Evolutionary conservation across 2,888 invertebrate species (phyloP), one percentile per base, ranked within the genome.

Genomic region (Aquatica leii): DNA sequence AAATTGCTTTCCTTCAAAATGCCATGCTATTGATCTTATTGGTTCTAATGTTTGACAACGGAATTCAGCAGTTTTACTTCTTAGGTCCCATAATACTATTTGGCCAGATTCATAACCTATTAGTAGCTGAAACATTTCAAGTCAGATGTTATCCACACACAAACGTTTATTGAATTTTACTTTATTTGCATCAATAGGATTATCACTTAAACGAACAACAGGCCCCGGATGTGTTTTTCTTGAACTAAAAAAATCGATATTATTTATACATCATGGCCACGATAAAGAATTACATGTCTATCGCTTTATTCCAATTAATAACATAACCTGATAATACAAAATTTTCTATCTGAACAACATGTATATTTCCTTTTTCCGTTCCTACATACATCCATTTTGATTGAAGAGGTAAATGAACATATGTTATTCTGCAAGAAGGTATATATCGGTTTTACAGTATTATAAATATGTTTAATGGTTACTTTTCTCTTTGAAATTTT

Each of bases 231-330:
- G 98, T 74, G 93, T 96, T 84, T 94, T 95, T 80, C 95, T 88
- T 78, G 92, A 92, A 75, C 97, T 97, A 86, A 64, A 89, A 90
- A 78, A 79, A 81, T 72, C 74, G 62, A 60, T 11, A 50, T 53
- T 52, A 49, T 60, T 53, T 58, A n/a, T n/a, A n/a, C n/a, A n/a
- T n/a, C n/a, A n/a, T n/a, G n/a, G n/a, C n/a, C n/a, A 60, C 65
- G 65, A 59, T 62, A 62, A 56, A 12, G 83, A 93, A 95, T 93
- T 85, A 98, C 97, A 97, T 88, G 90, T 98, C 99, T 83, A 99
- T 98, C 77, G 98, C 97, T 86, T 99, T 99, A 87, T 99, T 99
- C 99, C 99, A 99, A 88, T 98, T 98, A 87, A 99, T 97, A 83
- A 97, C 90, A 86, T 99, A 99, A 70, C 98, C 97, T 79, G 97